These are phyloP conservation scores for Chauna torquata DNA, from an alignment of 2,113 vertebrate species.

Conservation along the genomic window DNA sequence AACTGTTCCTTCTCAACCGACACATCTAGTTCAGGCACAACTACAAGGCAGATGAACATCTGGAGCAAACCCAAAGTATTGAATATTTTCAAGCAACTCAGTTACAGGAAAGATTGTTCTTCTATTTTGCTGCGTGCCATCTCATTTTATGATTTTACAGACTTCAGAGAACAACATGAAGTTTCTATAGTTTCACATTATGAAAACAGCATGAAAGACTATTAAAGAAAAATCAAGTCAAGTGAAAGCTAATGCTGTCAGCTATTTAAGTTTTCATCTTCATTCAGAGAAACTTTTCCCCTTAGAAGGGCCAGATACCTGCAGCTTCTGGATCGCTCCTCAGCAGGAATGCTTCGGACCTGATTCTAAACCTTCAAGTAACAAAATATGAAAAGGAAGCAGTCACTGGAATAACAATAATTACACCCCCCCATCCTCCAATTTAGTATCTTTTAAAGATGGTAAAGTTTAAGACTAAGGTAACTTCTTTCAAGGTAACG, in stretches of 20 bases:
- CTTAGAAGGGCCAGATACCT: background rate
- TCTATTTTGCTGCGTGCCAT: background rate
- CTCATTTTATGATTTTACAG: conserved; percentile 4
- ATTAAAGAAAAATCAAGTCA: background rate
- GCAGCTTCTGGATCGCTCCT: background rate
- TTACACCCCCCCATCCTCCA: background rate
- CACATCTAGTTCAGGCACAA: background rate
- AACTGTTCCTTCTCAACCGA: background rate
- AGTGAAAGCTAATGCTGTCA: background rate
- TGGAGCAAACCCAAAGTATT: background rate
- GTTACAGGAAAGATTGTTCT: background rate
- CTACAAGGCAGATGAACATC: background rate
- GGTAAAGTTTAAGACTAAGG: background rate
- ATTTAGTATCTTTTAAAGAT: background rate
- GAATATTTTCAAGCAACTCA: background rate
- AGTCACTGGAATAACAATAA: background rate
- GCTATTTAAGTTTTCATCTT: background rate
- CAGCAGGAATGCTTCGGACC: background rate
- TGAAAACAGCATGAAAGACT: conserved; percentile 2
- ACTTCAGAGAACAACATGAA: conserved; percentile 1
- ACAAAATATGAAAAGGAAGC: background rate
- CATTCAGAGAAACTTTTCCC: background rate
- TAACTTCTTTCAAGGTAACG: background rate
- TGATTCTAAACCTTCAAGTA: background rate
- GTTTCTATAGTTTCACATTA: background rate